Percentiles rank a stretch among this genome's conserved stretches.
Conservation (phyloP, 2,888 invertebrate genomes). For the Clanis bilineata region DNA sequence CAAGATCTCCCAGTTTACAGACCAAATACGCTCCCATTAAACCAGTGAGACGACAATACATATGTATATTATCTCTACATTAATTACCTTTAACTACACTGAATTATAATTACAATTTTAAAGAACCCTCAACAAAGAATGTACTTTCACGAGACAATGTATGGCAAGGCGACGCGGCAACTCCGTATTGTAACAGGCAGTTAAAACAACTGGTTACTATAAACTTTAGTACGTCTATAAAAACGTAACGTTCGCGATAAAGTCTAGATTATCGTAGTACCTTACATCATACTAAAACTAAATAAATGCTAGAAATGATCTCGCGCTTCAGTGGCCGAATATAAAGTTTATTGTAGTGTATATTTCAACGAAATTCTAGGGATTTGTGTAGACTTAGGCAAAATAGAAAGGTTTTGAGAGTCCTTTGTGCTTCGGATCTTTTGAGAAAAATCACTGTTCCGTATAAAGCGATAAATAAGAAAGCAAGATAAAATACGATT, state of each 20-base stretch:
- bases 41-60: no score
- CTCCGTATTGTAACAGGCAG: neutral
- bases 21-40: no score
- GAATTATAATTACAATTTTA: neutral
- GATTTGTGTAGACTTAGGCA: neutral
- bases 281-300: neutral
- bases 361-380: neutral
- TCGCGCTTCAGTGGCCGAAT: neutral
- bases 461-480: no score
- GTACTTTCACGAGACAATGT: neutral
- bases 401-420: no score
- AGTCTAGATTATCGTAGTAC: neutral
- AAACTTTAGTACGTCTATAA: constrained; percentile 7
- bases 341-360: neutral
- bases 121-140: neutral
- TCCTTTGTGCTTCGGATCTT: no score
- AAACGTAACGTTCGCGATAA: neutral
- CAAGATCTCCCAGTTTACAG: no score
- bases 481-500: no score
- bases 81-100: neutral
- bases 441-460: no score
- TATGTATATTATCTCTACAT: neutral
- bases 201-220: neutral
- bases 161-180: neutral
- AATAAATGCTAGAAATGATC: constrained; percentile 6